Evolutionary conservation across 2,888 invertebrate genomes (phyloP).

Genomic region (Apoda limacodes): DNA sequence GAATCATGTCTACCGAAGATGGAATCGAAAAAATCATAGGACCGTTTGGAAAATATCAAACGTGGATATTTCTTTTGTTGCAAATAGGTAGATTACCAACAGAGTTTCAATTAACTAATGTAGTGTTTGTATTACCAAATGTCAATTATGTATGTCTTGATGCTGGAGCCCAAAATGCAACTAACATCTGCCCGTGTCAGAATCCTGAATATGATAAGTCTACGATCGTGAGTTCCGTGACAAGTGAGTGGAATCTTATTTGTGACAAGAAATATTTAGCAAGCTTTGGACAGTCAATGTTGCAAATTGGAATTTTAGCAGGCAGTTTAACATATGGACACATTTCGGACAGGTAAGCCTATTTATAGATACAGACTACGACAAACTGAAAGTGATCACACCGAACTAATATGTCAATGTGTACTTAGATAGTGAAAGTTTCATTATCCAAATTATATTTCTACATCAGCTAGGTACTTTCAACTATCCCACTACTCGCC

Average conservation of each 20-base stretch:
- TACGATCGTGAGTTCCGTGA: constrained; percentile 65
- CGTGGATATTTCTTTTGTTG: constrained; percentile 57
- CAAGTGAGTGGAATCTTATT: constrained; percentile 72
- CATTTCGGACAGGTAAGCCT: constrained; percentile 56
- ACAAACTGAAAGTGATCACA: not conserved
- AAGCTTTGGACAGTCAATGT: constrained; percentile 65
- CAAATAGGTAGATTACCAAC: constrained; percentile 65
- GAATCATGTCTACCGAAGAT: constrained; percentile 30
- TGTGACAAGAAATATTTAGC: constrained; percentile 65
- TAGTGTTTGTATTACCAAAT: constrained; percentile 66
- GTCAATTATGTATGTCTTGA: constrained; percentile 59
- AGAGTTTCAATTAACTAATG: constrained; percentile 68
- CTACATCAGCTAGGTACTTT: too few species aligned
- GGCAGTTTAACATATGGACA: constrained; percentile 68
- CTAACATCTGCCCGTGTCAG: constrained; percentile 49
- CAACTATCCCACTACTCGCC: too few species aligned
- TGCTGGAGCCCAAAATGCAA: constrained; percentile 33
- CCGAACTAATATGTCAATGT: too few species aligned
- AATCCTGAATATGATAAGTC: constrained; percentile 65
- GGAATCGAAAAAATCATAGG: constrained; percentile 59
- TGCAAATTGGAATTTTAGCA: constrained; percentile 66
- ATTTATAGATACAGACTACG: not conserved
- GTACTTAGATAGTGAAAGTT: too few species aligned
- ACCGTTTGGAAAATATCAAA: constrained; percentile 66
- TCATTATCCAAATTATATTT: too few species aligned